phyloP scores from a whole-genome alignment of 2,113 vertebrate genomes.

The Elephas maximus region DNA sequence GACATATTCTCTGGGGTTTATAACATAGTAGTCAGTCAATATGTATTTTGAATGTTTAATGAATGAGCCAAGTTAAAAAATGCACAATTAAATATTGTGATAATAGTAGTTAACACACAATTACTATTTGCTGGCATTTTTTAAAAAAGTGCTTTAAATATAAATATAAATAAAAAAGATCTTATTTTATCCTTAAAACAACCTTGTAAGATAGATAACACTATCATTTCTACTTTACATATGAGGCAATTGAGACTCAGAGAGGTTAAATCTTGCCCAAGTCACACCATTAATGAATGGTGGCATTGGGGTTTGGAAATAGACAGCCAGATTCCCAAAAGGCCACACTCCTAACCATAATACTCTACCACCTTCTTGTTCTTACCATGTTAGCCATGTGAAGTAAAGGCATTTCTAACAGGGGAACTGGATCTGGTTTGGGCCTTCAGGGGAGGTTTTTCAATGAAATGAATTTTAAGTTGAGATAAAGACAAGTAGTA shows the following conservation, averaged over 20 bases:
- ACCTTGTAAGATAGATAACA: not conserved
- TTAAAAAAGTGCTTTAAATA: slow-evolving; percentile 26
- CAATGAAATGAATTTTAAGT: not conserved
- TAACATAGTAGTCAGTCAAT: not conserved
- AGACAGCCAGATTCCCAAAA: not conserved
- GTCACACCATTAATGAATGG: not conserved
- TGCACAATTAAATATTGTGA: not conserved
- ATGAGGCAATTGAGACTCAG: not conserved
- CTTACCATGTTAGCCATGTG: not conserved
- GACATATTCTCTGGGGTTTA: not conserved
- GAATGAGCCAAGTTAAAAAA: slow-evolving; percentile 1
- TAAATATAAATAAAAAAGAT: not conserved
- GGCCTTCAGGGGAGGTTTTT: not conserved
- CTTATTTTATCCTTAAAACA: slow-evolving; percentile 37
- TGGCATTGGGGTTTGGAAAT: not conserved
- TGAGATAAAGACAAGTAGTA: not conserved
- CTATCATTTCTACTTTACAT: not conserved
- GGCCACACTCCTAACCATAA: not conserved
- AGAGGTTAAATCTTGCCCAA: not conserved
- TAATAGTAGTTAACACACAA: not conserved
- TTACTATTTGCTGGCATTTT: not conserved
- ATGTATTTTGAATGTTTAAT: not conserved
- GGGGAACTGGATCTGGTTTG: not conserved
- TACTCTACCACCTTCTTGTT: not conserved
- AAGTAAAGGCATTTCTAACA: not conserved